phyloP scores from a whole-genome alignment of 2,888 invertebrate genomes.

The Prosopocoilus inquinatus region DNA sequence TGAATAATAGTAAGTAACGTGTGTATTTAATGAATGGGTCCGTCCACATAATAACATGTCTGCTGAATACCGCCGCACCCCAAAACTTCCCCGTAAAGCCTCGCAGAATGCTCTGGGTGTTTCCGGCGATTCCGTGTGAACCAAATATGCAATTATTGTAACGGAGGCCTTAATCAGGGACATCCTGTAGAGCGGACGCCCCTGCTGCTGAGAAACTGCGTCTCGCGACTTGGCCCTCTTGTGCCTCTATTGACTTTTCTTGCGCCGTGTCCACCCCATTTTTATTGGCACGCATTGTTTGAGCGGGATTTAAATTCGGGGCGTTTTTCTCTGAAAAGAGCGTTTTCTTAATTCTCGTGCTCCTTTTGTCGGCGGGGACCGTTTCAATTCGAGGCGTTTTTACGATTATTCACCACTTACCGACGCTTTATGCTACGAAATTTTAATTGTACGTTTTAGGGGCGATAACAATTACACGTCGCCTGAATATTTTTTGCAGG shows the following conservation, averaged over 20 bases:
- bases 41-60: slow-evolving; percentile 27
- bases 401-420: slow-evolving; percentile 2
- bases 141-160: slow-evolving; percentile 49
- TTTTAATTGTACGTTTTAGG: neutral
- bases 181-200: slow-evolving; percentile 33
- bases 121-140: slow-evolving; percentile 43
- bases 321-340: slow-evolving; percentile 35
- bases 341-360: slow-evolving; percentile 25
- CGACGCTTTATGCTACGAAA: neutral
- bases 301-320: slow-evolving; percentile 43
- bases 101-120: slow-evolving; percentile 36
- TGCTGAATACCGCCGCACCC: slow-evolving; percentile 41
- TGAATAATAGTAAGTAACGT: slow-evolving; percentile 17
- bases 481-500: neutral
- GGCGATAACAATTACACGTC: neutral
- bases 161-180: slow-evolving; percentile 46
- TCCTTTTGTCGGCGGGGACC: neutral
- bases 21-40: slow-evolving; percentile 30
- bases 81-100: slow-evolving; percentile 38
- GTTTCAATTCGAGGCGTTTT: neutral
- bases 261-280: slow-evolving; percentile 28
- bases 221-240: slow-evolving; percentile 7
- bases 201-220: slow-evolving; percentile 43
- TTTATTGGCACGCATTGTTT: slow-evolving; percentile 39
- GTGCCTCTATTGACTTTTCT: slow-evolving; percentile 17